Evolutionary conservation across 2,113 vertebrate species (phyloP).

Genomic region (Pipa parva): DNA sequence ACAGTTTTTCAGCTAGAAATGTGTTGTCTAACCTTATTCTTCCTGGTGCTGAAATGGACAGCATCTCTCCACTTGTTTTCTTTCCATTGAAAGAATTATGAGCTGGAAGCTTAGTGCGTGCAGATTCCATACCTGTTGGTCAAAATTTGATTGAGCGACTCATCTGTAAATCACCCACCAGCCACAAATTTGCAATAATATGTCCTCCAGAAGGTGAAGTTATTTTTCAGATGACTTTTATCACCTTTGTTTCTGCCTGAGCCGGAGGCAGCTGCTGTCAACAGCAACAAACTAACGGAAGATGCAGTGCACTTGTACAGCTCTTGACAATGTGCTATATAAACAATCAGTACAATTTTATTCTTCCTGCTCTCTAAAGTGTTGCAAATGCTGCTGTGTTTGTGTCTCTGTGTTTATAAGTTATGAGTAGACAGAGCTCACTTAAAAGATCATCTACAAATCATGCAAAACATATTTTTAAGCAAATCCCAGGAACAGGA

Average conservation of each 20-base stretch:
- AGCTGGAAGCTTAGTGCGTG: background rate
- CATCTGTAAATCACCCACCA: slow-evolving; percentile 17
- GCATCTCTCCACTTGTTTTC: background rate
- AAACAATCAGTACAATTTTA: slow-evolving; percentile 29
- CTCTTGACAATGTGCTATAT: slow-evolving; percentile 39
- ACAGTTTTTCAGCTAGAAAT: too few species aligned
- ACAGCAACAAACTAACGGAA: slow-evolving; percentile 9
- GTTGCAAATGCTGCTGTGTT: slow-evolving; percentile 14
- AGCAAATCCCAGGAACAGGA: slow-evolving; percentile 41
- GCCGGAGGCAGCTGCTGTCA: slow-evolving; percentile 30
- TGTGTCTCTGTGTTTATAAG: slow-evolving; percentile 30
- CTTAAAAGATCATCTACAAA: slow-evolving; percentile 43
- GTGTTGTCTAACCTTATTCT: too few species aligned
- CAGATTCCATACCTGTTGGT: slow-evolving; percentile 14
- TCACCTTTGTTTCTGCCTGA: slow-evolving; percentile 34
- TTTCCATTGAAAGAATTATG: background rate
- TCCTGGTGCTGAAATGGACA: slow-evolving; percentile 22
- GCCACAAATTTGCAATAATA: slow-evolving; percentile 33
- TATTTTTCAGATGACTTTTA: slow-evolving; percentile 40
- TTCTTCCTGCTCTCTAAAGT: slow-evolving; percentile 23
- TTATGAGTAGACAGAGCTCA: slow-evolving; percentile 38
- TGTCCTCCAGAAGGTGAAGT: slow-evolving; percentile 19
- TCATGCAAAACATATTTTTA: slow-evolving; percentile 42
- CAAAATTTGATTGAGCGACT: slow-evolving; percentile 16
- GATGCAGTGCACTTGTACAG: slow-evolving; percentile 3